Percentiles rank a stretch among this genome's conserved stretches.
Conservation (phyloP, 2,888 invertebrate species). For the Melanostoma mellinum region DNA sequence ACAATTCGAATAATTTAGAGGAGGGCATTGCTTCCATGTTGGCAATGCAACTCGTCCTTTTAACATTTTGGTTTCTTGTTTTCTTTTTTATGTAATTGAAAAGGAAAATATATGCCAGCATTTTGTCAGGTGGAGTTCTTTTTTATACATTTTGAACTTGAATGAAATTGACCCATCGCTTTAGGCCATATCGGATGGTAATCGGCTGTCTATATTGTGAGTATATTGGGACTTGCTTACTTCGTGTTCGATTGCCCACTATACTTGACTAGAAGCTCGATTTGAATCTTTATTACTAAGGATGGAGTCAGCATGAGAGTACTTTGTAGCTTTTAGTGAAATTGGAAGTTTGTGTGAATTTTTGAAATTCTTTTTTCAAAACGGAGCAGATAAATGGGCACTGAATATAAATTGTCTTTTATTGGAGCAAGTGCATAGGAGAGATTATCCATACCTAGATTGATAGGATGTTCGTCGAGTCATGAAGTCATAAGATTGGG, state of each 20-base stretch:
- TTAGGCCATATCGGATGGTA: constrained; percentile 57
- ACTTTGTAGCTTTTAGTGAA: constrained; percentile 48
- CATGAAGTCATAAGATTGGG: no score
- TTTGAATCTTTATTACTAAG: constrained; percentile 52
- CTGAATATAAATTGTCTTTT: no score
- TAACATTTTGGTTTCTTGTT: neutral
- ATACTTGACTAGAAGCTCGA: constrained; percentile 32
- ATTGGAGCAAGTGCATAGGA: no score
- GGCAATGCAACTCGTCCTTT: constrained; percentile 38
- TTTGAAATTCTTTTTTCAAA: no score
- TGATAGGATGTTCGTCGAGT: no score
- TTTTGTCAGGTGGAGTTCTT: constrained; percentile 59
- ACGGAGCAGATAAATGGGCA: no score
- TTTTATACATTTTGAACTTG: constrained; percentile 20
- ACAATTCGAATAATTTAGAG: constrained; percentile 47
- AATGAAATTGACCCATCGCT: constrained; percentile 42
- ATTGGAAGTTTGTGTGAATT: constrained; percentile 24
- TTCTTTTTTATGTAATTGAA: constrained; percentile 62
- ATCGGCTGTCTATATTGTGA: constrained; percentile 33
- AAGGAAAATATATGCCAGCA: constrained; percentile 60
- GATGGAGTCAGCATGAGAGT: neutral
- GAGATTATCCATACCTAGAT: no score
- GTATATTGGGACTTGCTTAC: neutral
- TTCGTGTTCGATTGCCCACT: constrained; percentile 12
- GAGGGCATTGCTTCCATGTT: constrained; percentile 18